Base-by-base conservation (phyloP, 2,113 vertebrate species). In the Zosterops borbonicus region DNA sequence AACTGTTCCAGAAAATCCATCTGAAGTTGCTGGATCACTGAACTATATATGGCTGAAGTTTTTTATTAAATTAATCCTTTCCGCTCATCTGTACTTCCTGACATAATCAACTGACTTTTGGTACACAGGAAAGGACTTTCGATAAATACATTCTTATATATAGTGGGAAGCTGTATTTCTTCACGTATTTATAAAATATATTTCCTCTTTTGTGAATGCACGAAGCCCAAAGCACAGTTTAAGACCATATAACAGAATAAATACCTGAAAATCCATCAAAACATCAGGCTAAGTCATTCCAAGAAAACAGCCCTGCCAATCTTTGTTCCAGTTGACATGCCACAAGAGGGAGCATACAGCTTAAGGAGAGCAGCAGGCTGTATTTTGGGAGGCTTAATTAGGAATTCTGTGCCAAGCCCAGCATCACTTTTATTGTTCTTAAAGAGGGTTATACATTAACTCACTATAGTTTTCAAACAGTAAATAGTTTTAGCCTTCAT, bases 1-100 rank as follows among this genome's bases (percentile, higher is more conserved):
- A 96, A 96, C 95, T 89, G 80, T 92, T 93, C 85, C 90, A 78
- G 94, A 94, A 96, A 96, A 95, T 92, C 90, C 49, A 22, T 31
- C 35, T 44, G 31, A 78, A 84, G 64, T 89, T 97, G 21, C 92
- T 89, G 83, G 83, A 71, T 96, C 80, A 92, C 49, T 89, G 64
- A 83, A 46, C 56, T 78, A 68, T 37, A 93, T 90, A 92, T 56
- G 53, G 46, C 41, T 92, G 20, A 76, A 82, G 88, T 87, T 81
- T 85, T 68, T 52, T 3, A 52, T 78, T 94, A 77, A 90, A 86
- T 90, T 81, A 7, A 65, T 90, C 44, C 25, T 93, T 90, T 63
- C 64, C 1, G 0, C 3, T 83, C n/a, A 28, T 63, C 23, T 41
- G 28, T 74, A 52, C 44, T 78, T 83, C 59, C 64, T 88, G 59